Evolutionary conservation across 1,140 invertebrate species (phyloP), one percentile per base, ranked within the genome.

Genomic region (Aphaenogaster rudis): DNA sequence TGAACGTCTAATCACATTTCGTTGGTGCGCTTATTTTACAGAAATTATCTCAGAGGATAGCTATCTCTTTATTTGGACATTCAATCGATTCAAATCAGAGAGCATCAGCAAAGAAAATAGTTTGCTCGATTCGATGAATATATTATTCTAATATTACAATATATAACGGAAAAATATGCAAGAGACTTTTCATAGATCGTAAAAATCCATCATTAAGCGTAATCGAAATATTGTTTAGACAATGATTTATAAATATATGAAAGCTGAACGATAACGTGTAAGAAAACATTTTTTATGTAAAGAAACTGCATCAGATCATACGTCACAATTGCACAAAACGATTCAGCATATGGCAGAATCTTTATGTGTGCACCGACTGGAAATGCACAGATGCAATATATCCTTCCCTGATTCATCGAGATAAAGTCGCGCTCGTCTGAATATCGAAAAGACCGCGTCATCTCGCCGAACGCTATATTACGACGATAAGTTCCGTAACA

Each of bases 381-480:
- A 61, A 82, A 45, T 28, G 67, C 69, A 33, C 28, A 61, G 52
- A 52, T 28, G 52, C 66, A 28, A 72, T 48, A 82, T 72, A 82
- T 72, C 39, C 42, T 72, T 82, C 67, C 39, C 52, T 13, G 79
- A 72, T 72, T 39, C 28, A 52, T 72, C 52, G 50, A 72, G 67
- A 82, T 82, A 82, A 82, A 82, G 17, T 72, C 45, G 17, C 79
- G 50, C 36, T 57, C 66, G 21, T 82, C 42, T 48, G 80, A 82
- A 74, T 74, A 74, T 82, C 42, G 54, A 74, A 61, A 82, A 48
- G 50, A 21, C 67, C 39, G 28, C 54, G 42, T 81, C 66, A 59
- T 72, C 66, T 33, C 64, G 1, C 42, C 66, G 63, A 80, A 67
- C 28, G 66, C 52, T 59, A 48, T 36, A 39, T 74, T 82, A 82